A percentile compares a stretch with the other conserved stretches of the same genome.
phyloP scores from a whole-genome alignment of 2,797 vertebrate species.

The Lepilemur septentrionalis region DNA sequence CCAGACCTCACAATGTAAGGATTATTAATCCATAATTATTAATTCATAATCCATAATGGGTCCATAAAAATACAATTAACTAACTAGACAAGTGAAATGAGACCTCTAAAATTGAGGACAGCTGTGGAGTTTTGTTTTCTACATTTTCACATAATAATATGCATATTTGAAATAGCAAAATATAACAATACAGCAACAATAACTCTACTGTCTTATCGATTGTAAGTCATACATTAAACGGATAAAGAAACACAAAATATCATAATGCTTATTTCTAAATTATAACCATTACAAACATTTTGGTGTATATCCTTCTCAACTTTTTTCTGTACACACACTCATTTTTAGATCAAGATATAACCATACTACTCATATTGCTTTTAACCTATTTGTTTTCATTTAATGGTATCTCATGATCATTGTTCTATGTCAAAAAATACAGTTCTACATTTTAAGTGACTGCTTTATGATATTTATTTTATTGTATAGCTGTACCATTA shows the following conservation, averaged over 20 bases:
- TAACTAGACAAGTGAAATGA: background rate
- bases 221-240: background rate
- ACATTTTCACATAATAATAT: background rate
- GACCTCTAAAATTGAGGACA: background rate
- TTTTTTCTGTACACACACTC: background rate
- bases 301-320: background rate
- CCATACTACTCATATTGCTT: background rate
- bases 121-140: background rate
- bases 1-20: background rate
- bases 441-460: constrained; percentile 2
- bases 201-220: background rate
- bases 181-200: background rate
- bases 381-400: background rate
- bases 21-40: background rate
- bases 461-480: background rate
- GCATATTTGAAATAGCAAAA: background rate
- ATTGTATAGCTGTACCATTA: background rate
- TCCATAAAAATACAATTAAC: background rate
- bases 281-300: background rate
- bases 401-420: background rate
- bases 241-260: background rate
- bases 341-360: background rate
- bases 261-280: background rate
- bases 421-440: background rate
- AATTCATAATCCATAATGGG: background rate